Percentiles rank a stretch among this genome's conserved stretches.
phyloP scores from a whole-genome alignment of 2,113 vertebrate species.

The Numenius arquata region DNA sequence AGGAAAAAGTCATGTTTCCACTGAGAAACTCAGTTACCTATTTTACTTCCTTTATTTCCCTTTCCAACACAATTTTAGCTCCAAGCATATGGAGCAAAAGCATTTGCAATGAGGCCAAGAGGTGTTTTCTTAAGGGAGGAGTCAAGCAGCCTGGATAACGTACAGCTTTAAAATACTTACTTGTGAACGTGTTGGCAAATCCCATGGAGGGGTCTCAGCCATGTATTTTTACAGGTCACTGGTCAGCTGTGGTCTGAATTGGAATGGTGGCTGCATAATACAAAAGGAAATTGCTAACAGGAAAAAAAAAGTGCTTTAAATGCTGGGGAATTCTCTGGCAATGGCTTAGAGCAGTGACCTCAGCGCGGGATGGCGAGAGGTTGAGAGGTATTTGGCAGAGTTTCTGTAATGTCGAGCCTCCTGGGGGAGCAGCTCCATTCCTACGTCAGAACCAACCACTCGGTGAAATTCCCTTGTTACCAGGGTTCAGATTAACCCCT shows the following conservation, averaged over 20 bases:
- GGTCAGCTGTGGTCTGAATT: not conserved
- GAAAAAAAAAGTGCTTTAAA: not conserved
- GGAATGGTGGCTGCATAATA: not conserved
- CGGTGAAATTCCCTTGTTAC: fast-evolving
- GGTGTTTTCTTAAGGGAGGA: not conserved
- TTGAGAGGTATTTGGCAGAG: not conserved
- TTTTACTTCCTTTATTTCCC: not conserved
- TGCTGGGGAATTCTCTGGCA: not conserved
- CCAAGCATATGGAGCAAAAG: not conserved
- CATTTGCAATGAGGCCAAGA: not conserved
- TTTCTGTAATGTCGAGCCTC: fast-evolving
- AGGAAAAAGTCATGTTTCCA: not conserved
- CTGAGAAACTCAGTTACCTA: not conserved
- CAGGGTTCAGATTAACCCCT: not conserved
- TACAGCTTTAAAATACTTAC: not conserved
- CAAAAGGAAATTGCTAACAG: not conserved
- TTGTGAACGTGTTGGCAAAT: not conserved
- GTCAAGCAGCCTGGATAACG: not conserved
- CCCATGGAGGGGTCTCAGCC: fast-evolving
- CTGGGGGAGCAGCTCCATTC: fast-evolving
- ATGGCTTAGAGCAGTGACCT: not conserved
- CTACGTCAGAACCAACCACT: fast-evolving
- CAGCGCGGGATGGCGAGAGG: not conserved
- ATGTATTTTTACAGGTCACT: fast-evolving
- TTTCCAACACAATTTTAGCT: not conserved